Evolutionary conservation across 2,113 vertebrate species (phyloP), one percentile per base, ranked within the genome.

Genomic region (Cyanoramphus novaezelandiae): DNA sequence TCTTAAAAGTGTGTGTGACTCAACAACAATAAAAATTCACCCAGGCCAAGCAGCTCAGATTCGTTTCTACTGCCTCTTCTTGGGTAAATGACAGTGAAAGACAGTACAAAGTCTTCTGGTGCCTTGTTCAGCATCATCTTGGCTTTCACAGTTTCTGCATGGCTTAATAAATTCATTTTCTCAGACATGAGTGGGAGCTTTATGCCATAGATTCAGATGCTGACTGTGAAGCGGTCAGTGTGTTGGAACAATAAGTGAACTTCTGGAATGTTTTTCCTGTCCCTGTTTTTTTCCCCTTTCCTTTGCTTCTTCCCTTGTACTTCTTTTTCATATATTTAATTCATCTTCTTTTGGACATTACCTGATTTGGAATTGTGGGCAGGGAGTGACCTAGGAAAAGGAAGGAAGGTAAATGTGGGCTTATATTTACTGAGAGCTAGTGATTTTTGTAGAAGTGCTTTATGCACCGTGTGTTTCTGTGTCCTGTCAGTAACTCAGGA

Each of bases 151-250:
- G 19, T 59, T 43, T 90, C 50, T 68, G 20, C 60, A 60, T 63
- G 88, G 70, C 84, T 93, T 94, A 87, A 69, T 70, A 94, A 86
- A 95, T 96, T 79, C 33, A 37, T 92, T 96, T 96, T 84, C 92
- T 82, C 82, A 50, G 69, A 24, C 3, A 3, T 16, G 35, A 84
- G 62, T 59, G 60, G 59, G 78, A 60, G 67, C 62, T 78, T 91
- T 79, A n/a, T 82, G 71, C 35, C 69, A 3, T 23, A 67, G 81
- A n/a, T 68, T 80, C 47, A 78, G 86, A 27, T n/a, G 20, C 47
- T 86, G 74, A 33, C 50, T 65, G 31, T 50, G 76, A 88, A 93
- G 35, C 0, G 0, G 44, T 88, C 64, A 62, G 53, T 62, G n/a
- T 65, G 55, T 79, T 94, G 81, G 49, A 94, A 52, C 77, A 91